Conservation (phyloP, 2,113 vertebrate species). For the Centropristis striata region DNA sequence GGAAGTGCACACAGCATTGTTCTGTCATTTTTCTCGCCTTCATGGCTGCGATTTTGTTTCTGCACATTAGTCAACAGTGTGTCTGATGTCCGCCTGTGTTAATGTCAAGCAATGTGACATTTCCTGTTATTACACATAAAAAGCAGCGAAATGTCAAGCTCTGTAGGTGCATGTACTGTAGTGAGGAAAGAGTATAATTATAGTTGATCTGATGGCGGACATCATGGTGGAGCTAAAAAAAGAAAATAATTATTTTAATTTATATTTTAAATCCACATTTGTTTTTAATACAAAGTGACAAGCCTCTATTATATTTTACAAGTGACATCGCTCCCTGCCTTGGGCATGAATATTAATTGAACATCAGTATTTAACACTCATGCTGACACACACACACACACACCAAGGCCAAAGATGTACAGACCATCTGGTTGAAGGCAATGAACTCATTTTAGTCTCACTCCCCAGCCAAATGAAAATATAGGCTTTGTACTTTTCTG, state of each 20-base stretch:
- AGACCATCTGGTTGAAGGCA: background rate
- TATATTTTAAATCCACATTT: background rate
- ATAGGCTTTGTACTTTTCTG: no score
- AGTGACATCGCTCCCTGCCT: background rate
- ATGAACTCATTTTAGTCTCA: slow-evolving; percentile 7
- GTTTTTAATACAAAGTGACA: background rate
- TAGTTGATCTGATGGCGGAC: background rate
- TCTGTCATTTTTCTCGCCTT: background rate
- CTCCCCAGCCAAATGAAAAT: no score
- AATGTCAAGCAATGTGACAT: slow-evolving; percentile 9
- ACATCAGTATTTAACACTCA: slow-evolving; percentile 3
- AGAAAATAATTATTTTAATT: background rate
- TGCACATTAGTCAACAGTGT: background rate
- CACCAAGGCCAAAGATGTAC: background rate
- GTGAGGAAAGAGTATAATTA: background rate
- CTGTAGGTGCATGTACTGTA: background rate
- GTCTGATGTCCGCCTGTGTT: background rate
- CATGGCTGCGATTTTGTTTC: background rate
- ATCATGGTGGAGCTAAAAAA: background rate
- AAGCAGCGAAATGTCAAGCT: background rate
- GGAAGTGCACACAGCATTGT: background rate
- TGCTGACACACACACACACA: background rate
- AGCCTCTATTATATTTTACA: background rate
- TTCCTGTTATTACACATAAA: background rate
- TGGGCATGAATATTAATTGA: background rate